Evolutionary conservation across 2,888 invertebrate genomes (phyloP).

Genomic region (Pecten maximus): DNA sequence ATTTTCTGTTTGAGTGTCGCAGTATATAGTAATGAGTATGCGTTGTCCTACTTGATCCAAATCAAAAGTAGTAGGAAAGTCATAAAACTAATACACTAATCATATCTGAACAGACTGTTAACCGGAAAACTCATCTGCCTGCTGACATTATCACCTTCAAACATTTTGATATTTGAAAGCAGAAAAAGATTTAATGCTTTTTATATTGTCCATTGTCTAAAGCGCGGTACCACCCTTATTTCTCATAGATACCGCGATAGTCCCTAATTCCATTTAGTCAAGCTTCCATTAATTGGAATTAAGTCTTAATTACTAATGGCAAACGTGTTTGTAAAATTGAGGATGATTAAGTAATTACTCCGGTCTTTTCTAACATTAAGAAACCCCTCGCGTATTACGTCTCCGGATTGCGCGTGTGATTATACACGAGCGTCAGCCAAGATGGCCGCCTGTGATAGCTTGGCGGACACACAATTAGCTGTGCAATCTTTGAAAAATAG

Average conservation of each 20-base stretch:
- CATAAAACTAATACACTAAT: slow-evolving; percentile 25
- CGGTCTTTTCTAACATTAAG: slow-evolving; percentile 30
- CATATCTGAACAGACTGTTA: slow-evolving; percentile 29
- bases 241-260: slow-evolving; percentile 29
- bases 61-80: slow-evolving; percentile 19
- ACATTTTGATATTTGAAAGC: slow-evolving; percentile 35
- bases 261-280: slow-evolving; percentile 15
- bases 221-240: slow-evolving; percentile 26
- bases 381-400: slow-evolving; percentile 35
- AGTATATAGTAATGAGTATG: background rate
- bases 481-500: slow-evolving; percentile 35
- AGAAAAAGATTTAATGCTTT: slow-evolving; percentile 33
- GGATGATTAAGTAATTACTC: slow-evolving; percentile 33
- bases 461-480: slow-evolving; percentile 30
- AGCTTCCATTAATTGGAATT: slow-evolving; percentile 33
- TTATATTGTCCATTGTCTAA: slow-evolving; percentile 29
- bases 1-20: background rate
- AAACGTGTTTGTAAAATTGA: slow-evolving; percentile 35
- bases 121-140: slow-evolving; percentile 17
- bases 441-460: slow-evolving; percentile 26
- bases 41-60: background rate
- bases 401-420: slow-evolving; percentile 33
- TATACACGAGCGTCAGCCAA: slow-evolving; percentile 32
- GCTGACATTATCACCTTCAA: slow-evolving; percentile 32
- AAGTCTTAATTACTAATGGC: slow-evolving; percentile 35